Conservation (phyloP, 2,888 invertebrate species). For the Acrobasis repandana region DNA sequence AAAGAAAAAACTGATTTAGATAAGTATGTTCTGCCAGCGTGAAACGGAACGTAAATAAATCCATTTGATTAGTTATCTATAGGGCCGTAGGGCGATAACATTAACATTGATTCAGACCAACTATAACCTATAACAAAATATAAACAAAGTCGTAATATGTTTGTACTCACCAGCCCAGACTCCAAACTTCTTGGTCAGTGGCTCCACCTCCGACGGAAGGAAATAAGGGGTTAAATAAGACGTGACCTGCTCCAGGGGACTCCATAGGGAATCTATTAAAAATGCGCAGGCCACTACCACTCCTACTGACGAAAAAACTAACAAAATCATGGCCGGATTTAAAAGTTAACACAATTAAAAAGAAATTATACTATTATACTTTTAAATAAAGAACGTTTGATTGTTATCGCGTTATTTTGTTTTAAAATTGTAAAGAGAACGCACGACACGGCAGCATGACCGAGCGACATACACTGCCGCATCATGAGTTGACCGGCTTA, state of each 20-base stretch:
- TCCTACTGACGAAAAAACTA: conserved; percentile 76
- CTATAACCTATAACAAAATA: conserved; percentile 2
- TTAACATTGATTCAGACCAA: conserved; percentile 14
- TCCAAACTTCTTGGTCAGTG: conserved; percentile 87
- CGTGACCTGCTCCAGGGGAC: conserved; percentile 81
- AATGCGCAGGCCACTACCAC: conserved; percentile 58
- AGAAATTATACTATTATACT: conserved; percentile 20
- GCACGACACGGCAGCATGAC: conserved; percentile 41
- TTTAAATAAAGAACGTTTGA: conserved; percentile 30
- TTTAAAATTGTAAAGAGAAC: not conserved
- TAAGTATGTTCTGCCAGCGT: not conserved
- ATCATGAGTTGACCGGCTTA: not conserved
- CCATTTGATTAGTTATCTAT: not conserved
- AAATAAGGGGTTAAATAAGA: conserved; percentile 86
- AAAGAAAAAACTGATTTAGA: no score
- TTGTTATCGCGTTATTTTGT: conserved; percentile 9
- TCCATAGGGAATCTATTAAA: conserved; percentile 84
- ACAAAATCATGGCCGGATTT: conserved; percentile 36
- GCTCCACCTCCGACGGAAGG: conserved; percentile 83
- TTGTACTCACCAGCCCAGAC: conserved; percentile 91
- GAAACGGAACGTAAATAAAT: not conserved
- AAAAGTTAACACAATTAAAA: conserved; percentile 6
- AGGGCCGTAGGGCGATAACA: conserved; percentile 11
- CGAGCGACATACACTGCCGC: conserved; percentile 39
- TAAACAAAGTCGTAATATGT: not conserved